phyloP scores from a whole-genome alignment of 2,797 vertebrate species.

The Trachops cirrhosus region DNA sequence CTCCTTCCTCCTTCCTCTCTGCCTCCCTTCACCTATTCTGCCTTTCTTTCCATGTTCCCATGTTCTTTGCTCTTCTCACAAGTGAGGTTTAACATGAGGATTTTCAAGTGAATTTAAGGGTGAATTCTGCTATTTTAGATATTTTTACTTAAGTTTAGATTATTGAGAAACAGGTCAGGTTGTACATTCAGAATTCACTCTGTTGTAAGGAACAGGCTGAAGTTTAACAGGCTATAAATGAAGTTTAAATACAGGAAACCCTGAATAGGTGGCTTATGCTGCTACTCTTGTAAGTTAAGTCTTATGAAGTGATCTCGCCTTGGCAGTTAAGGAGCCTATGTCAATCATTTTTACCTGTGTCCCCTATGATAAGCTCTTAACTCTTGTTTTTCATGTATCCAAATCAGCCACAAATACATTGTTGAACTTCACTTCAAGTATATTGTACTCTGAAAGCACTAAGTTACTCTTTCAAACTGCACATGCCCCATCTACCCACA shows the following conservation, averaged over 20 bases:
- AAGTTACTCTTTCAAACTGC: neutral
- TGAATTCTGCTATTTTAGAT: neutral
- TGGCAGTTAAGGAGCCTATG: neutral
- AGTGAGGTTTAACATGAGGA: neutral
- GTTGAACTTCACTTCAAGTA: constrained; percentile 9
- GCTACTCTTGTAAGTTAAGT: neutral
- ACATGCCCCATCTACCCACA: neutral
- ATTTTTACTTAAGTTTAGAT: neutral
- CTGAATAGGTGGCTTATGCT: neutral
- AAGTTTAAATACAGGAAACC: neutral
- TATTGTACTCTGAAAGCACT: neutral
- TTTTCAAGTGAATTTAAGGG: neutral
- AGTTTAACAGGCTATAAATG: neutral
- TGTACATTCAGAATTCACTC: neutral
- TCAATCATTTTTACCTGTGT: neutral
- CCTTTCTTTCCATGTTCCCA: neutral
- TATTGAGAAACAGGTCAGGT: neutral
- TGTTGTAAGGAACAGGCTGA: neutral
- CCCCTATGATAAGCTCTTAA: neutral
- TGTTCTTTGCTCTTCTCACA: neutral
- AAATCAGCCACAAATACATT: neutral
- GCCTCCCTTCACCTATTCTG: neutral
- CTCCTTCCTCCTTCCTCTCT: neutral
- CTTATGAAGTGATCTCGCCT: neutral
- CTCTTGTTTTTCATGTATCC: neutral